A percentile compares a stretch with the other conserved stretches of the same genome.
These are phyloP conservation scores for Metellina segmentata DNA, from an alignment of 2,888 invertebrate species.

Conservation along the genomic window DNA sequence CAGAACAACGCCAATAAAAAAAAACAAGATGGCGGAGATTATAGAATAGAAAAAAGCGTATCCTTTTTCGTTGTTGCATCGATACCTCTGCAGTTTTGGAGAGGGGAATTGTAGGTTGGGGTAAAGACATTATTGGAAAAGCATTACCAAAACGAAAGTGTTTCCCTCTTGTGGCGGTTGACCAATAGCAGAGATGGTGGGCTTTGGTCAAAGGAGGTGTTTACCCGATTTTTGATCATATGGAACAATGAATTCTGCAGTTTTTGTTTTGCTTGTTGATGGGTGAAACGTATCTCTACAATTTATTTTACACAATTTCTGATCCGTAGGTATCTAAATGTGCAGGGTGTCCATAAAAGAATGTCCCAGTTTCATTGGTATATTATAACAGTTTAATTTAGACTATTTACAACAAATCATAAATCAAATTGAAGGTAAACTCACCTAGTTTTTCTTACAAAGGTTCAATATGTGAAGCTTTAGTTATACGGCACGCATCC, in stretches of 20 bases:
- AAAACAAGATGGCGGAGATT: neutral
- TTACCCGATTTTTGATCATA: slow-evolving; percentile 3
- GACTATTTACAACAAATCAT: too few relatives aligned
- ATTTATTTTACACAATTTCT: neutral
- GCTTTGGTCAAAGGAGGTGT: neutral
- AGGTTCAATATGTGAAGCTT: too few relatives aligned
- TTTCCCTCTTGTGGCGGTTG: neutral
- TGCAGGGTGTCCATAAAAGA: too few relatives aligned
- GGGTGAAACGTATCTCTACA: too few relatives aligned
- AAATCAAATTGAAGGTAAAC: too few relatives aligned
- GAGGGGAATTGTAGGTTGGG: neutral
- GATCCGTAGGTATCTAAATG: neutral
- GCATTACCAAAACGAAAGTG: neutral
- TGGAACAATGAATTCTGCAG: neutral
- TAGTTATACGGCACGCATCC: too few relatives aligned
- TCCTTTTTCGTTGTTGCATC: neutral
- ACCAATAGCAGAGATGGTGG: slow-evolving; percentile 14
- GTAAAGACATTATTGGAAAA: slow-evolving; percentile 23
- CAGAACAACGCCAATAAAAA: slow-evolving; percentile 21
- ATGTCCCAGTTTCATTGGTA: too few relatives aligned
- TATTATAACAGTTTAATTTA: too few relatives aligned
- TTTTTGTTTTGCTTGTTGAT: neutral
- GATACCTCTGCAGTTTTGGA: slow-evolving; percentile 9
- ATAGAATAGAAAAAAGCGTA: neutral
- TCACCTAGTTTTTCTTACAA: too few relatives aligned